Conservation (phyloP, 1,140 invertebrate genomes). For the Campodea augens region DNA sequence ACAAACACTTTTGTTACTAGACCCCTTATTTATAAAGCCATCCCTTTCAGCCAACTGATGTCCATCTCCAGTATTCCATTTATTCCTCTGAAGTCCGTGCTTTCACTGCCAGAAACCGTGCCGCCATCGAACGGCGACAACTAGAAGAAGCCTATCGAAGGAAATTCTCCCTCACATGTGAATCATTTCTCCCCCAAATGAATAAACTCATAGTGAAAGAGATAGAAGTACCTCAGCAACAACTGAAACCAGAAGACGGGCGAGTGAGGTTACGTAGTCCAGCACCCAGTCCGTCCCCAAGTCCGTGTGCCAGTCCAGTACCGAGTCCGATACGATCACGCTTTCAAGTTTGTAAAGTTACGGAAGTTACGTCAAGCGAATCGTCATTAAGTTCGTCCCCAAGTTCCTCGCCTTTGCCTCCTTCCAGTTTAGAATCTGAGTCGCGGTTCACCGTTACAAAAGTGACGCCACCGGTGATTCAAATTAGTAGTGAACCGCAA, state of each 20-base stretch:
- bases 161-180: neutral
- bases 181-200: neutral
- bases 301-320: slow-evolving; percentile 40
- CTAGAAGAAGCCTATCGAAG: neutral
- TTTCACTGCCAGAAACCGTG: slow-evolving; percentile 4
- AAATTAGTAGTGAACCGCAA: too few species aligned
- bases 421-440: too few species aligned
- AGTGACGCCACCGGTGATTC: too few species aligned
- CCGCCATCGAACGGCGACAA: neutral
- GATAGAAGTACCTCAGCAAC: slow-evolving; percentile 5
- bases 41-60: too few species aligned
- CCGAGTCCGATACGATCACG: slow-evolving; percentile 33
- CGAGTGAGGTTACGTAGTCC: slow-evolving; percentile 41
- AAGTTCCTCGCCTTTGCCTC: slow-evolving; percentile 1
- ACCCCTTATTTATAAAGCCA: too few species aligned
- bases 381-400: neutral
- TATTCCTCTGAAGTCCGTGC: slow-evolving; percentile 14
- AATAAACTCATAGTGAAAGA: slow-evolving; percentile 3
- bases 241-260: slow-evolving; percentile 28
- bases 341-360: slow-evolving; percentile 35
- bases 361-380: slow-evolving; percentile 18
- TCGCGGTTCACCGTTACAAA: too few species aligned
- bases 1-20: too few species aligned
- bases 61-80: slow-evolving; percentile 12
- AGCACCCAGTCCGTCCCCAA: slow-evolving; percentile 42